A percentile compares a stretch with the other conserved stretches of the same genome.
Conservation (phyloP, 92 coral and sea anemone genomes). For the Bergia puertoricense region DNA sequence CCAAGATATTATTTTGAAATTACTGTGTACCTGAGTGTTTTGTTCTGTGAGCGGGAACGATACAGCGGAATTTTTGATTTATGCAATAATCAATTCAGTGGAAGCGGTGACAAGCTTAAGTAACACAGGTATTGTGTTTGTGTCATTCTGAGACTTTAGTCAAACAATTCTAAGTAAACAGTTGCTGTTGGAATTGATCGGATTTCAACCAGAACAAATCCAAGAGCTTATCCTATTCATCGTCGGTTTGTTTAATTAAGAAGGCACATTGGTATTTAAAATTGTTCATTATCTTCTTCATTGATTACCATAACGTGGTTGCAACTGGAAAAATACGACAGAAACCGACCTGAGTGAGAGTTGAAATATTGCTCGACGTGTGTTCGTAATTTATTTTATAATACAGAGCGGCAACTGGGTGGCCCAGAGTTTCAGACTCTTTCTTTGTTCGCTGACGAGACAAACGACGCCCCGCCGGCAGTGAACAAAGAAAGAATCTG, state of each 20-base stretch:
- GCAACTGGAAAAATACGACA: too few species aligned
- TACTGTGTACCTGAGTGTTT: too few species aligned
- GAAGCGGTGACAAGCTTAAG: conserved; percentile 34
- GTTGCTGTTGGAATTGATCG: conserved; percentile 12
- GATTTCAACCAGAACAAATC: conserved; percentile 12
- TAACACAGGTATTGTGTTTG: background rate
- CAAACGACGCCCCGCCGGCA: too few species aligned
- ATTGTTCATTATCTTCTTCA: background rate
- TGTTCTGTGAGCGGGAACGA: conserved; percentile 18
- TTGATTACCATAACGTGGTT: too few species aligned
- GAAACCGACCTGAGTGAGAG: too few species aligned
- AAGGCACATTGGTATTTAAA: background rate
- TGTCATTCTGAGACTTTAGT: background rate
- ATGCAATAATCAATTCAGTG: background rate
- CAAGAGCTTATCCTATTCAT: background rate
- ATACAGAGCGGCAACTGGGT: too few species aligned
- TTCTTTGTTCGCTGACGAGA: too few species aligned
- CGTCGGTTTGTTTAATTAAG: background rate
- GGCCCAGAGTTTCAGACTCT: too few species aligned
- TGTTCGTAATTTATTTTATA: too few species aligned
- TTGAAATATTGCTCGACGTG: too few species aligned
- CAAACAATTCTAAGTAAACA: conserved; percentile 27
- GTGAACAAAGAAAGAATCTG: too few species aligned
- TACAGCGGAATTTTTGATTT: background rate
- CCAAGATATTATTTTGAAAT: background rate